phyloP scores from a whole-genome alignment of 2,797 vertebrate genomes.

The Rhynchonycteris naso region DNA sequence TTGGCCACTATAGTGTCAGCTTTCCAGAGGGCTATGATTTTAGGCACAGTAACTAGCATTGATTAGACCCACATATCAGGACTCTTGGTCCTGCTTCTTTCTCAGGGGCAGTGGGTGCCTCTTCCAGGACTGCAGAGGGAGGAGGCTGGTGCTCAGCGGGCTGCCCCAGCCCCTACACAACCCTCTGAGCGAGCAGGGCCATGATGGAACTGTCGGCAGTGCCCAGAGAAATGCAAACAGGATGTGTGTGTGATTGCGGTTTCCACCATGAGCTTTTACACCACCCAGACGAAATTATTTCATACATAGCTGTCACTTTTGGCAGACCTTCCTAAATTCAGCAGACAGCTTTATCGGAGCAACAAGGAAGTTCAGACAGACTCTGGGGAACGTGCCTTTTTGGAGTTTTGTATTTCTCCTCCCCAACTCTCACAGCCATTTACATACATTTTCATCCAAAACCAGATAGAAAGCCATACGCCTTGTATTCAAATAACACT shows the following conservation, averaged over 20 bases:
- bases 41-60: background rate
- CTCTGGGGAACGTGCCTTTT: background rate
- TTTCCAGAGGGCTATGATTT: background rate
- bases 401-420: background rate
- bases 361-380: slow-evolving; percentile 29
- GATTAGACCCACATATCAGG: background rate
- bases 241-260: slow-evolving; percentile 43
- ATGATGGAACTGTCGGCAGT: background rate
- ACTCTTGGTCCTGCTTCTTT: background rate
- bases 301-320: slow-evolving; percentile 48
- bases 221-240: slow-evolving; percentile 56
- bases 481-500: background rate
- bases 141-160: background rate
- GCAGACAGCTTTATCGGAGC: slow-evolving; percentile 64
- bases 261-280: slow-evolving; percentile 25
- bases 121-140: background rate
- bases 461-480: background rate
- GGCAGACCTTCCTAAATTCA: slow-evolving; percentile 41
- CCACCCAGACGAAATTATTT: slow-evolving; percentile 49
- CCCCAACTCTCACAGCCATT: background rate
- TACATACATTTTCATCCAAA: background rate
- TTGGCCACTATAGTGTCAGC: background rate
- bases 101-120: background rate
- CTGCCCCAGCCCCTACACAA: background rate
- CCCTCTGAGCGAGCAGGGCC: background rate